Conservation (phyloP, 2,888 invertebrate genomes). For the Athalia rosae region DNA sequence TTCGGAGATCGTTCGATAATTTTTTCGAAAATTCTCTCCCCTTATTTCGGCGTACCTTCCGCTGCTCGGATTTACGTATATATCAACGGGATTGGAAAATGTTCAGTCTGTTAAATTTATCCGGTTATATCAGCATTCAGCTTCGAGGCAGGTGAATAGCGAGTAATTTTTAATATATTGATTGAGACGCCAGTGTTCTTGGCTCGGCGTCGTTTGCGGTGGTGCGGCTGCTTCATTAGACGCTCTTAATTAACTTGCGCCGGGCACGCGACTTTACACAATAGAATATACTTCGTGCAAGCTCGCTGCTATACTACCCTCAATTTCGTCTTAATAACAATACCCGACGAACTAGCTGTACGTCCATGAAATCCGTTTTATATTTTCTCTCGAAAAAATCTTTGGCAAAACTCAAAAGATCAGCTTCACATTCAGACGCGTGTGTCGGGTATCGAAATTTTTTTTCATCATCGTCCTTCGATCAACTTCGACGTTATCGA, state of each 20-base stretch:
- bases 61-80: no score
- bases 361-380: slow-evolving; percentile 23
- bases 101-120: background rate
- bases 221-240: slow-evolving; percentile 72
- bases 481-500: no score
- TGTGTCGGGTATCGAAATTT: no score
- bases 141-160: slow-evolving; percentile 51
- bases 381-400: background rate
- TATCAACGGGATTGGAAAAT: no score
- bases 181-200: slow-evolving; percentile 69
- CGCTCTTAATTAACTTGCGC: slow-evolving; percentile 73
- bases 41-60: no score
- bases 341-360: slow-evolving; percentile 1
- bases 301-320: slow-evolving; percentile 51
- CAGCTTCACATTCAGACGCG: no score
- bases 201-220: slow-evolving; percentile 68
- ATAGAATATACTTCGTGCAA: slow-evolving; percentile 62
- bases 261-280: slow-evolving; percentile 70
- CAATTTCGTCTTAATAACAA: slow-evolving; percentile 43
- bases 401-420: no score
- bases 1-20: no score
- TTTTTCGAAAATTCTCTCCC: no score
- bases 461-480: no score
- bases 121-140: background rate
- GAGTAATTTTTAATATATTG: slow-evolving; percentile 71